Evolutionary conservation across 2,888 invertebrate genomes (phyloP).

Genomic region (Mesochorus sp.): DNA sequence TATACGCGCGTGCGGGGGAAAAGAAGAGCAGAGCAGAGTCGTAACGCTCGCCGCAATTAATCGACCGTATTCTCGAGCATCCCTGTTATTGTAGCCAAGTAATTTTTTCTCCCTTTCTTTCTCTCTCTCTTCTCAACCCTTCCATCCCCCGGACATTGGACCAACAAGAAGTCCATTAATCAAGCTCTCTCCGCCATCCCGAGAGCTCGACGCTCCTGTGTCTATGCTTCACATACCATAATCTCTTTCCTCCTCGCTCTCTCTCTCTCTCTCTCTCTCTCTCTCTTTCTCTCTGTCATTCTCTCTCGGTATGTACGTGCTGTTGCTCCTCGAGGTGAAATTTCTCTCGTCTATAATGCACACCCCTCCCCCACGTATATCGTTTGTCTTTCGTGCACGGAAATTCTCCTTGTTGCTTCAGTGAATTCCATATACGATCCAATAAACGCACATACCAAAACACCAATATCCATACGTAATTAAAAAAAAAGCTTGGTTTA

Average conservation of each 20-base stretch:
- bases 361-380: neutral
- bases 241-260: conserved; percentile 32
- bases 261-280: conserved; percentile 16
- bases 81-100: conserved; percentile 64
- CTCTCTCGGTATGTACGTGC: no score
- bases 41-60: conserved; percentile 70
- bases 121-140: conserved; percentile 19
- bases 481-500: no score
- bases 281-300: neutral
- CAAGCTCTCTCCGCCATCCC: conserved; percentile 63
- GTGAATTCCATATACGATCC: conserved; percentile 10
- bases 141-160: conserved; percentile 67
- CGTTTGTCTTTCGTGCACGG: conserved; percentile 17
- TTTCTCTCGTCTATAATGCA: conserved; percentile 8
- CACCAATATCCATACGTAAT: neutral
- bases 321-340: conserved; percentile 4
- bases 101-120: conserved; percentile 51
- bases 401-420: conserved; percentile 31
- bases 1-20: no score
- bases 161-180: conserved; percentile 76
- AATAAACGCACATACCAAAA: neutral
- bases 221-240: conserved; percentile 33
- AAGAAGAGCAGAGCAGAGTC: conserved; percentile 27
- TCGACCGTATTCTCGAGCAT: conserved; percentile 70
- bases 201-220: conserved; percentile 43